Evolutionary conservation across 2,113 vertebrate species (phyloP).

Genomic region (Tychaedon coryphoeus): DNA sequence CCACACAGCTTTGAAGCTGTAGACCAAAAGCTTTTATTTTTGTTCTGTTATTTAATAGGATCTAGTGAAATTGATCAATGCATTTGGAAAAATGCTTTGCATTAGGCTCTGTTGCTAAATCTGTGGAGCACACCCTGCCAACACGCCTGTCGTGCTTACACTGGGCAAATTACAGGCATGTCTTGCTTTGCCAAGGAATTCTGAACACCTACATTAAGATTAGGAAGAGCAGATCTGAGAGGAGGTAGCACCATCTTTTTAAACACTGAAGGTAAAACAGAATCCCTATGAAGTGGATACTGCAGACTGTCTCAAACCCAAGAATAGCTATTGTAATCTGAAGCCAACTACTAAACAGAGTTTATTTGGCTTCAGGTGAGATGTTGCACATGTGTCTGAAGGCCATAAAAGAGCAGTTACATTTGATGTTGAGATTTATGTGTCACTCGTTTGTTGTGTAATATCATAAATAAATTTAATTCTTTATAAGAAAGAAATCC

Average conservation of each 20-base stretch:
- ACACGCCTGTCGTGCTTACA: neutral
- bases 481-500: neutral
- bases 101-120: neutral
- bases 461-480: neutral
- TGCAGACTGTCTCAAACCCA: neutral
- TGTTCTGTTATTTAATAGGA: slow-evolving; percentile 15
- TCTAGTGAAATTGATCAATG: neutral
- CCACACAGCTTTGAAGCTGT: slow-evolving; percentile 47
- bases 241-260: neutral
- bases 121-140: neutral
- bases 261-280: neutral
- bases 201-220: neutral
- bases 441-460: neutral
- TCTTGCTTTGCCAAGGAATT: neutral
- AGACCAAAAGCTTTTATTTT: slow-evolving; percentile 47
- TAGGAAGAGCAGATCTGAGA: neutral
- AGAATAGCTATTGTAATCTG: neutral
- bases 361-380: slow-evolving; percentile 19
- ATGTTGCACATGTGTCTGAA: neutral
- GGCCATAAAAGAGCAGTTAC: neutral
- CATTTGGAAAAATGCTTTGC: neutral
- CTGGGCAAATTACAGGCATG: neutral
- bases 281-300: neutral
- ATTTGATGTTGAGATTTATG: neutral
- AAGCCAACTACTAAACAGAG: neutral